phyloP scores from a whole-genome alignment of 2,888 invertebrate species.

The Xanthorhoe designata region DNA sequence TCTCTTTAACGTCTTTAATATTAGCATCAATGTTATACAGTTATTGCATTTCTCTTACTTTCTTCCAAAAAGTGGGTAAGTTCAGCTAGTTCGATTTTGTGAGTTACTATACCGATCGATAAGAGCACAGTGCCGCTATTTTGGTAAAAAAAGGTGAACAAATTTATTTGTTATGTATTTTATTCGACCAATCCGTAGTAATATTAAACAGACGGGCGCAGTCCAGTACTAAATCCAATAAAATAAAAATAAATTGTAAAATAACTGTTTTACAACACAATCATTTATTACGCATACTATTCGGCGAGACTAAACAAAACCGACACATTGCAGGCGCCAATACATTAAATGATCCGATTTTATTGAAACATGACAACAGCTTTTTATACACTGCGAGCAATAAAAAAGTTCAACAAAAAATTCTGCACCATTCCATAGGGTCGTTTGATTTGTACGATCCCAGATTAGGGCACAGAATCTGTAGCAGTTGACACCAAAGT shows the following conservation, averaged over 20 bases:
- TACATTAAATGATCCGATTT: constrained; percentile 27
- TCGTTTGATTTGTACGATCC: constrained; percentile 68
- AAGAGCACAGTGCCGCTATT: not conserved
- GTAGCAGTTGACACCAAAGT: not conserved
- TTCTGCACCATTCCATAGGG: constrained; percentile 51
- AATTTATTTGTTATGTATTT: not conserved
- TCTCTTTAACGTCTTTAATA: no score
- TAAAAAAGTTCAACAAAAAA: constrained; percentile 48
- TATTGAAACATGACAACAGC: constrained; percentile 32
- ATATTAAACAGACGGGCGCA: not conserved
- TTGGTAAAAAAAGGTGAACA: not conserved
- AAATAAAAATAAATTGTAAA: not conserved
- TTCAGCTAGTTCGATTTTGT: not conserved
- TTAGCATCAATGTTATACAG: no score
- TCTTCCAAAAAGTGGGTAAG: not conserved
- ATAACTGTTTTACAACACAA: not conserved
- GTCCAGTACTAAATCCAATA: not conserved
- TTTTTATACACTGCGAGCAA: constrained; percentile 40
- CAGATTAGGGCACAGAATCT: constrained; percentile 56
- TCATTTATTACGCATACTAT: constrained; percentile 4
- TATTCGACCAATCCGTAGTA: not conserved
- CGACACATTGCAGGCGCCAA: constrained; percentile 12
- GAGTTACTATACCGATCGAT: not conserved
- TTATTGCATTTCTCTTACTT: not conserved
- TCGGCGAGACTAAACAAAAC: constrained; percentile 15